These are phyloP conservation scores for Neodon shergylaensis DNA, from an alignment of 2,113 vertebrate species.

Conservation along the genomic window DNA sequence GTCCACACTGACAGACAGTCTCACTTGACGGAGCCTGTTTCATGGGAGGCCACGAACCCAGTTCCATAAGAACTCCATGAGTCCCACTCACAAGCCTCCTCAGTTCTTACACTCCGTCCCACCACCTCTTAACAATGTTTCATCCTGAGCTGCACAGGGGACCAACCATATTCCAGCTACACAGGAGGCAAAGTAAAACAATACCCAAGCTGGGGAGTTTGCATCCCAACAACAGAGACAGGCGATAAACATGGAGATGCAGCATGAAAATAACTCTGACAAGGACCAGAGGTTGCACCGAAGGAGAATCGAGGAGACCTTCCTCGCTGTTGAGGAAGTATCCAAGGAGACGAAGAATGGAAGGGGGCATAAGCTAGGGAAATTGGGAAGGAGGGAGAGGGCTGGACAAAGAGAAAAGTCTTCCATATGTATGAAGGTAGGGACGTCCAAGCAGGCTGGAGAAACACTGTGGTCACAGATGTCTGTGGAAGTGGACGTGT, in stretches of 20 bases:
- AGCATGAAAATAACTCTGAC: rapidly evolving
- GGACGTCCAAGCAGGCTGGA: neutral
- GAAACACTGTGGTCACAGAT: neutral
- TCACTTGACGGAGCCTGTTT: neutral
- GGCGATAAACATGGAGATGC: neutral
- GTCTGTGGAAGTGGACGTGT: neutral
- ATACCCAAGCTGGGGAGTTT: neutral
- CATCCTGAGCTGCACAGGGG: neutral
- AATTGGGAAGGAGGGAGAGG: neutral
- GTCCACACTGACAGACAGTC: neutral
- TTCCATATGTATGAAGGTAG: neutral
- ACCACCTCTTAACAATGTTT: neutral
- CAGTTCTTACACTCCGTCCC: neutral
- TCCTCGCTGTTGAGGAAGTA: neutral
- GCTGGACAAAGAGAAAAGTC: neutral
- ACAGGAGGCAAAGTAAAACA: neutral
- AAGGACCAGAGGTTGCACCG: neutral
- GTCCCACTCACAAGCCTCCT: neutral
- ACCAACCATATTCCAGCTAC: neutral
- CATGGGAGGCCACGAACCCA: neutral
- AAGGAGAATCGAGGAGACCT: neutral
- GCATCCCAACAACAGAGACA: neutral
- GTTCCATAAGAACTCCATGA: too few relatives aligned
- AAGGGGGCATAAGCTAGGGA: neutral
- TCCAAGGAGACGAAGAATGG: neutral